A percentile compares a stretch with the other conserved stretches of the same genome.
These are phyloP conservation scores for Condylura cristata DNA, from an alignment of 2,113 vertebrate genomes.

Conservation along the genomic window DNA sequence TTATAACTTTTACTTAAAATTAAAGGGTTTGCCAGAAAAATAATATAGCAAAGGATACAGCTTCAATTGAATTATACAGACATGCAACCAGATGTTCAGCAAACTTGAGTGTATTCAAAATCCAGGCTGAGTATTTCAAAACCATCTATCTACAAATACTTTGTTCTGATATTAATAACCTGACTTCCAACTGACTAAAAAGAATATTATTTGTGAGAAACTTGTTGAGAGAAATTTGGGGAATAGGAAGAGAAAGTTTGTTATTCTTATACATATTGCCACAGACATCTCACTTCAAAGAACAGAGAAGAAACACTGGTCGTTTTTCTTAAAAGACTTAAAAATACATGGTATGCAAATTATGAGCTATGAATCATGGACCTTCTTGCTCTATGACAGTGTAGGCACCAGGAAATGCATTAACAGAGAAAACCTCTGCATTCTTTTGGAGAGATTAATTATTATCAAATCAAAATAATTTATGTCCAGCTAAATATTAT, in stretches of 20 bases:
- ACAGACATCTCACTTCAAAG: background rate
- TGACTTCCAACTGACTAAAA: background rate
- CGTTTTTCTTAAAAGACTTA: background rate
- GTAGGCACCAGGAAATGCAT: background rate
- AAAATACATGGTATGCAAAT: background rate
- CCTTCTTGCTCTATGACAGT: background rate
- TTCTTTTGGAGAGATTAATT: background rate
- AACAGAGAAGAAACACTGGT: background rate
- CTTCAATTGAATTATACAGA: background rate
- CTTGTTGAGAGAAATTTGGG: background rate
- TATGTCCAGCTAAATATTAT: background rate
- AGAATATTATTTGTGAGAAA: background rate
- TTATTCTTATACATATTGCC: background rate
- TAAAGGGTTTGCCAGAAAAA: background rate
- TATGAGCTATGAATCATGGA: background rate
- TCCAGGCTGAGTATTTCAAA: background rate
- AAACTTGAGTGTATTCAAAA: background rate
- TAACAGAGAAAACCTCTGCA: background rate
- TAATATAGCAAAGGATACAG: background rate
- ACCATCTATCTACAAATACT: background rate
- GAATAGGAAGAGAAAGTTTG: background rate
- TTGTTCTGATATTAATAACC: background rate
- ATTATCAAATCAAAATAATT: background rate
- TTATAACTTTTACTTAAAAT: background rate
- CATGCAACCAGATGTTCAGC: background rate